Evolutionary conservation across 2,888 invertebrate species (phyloP), one percentile per base, ranked within the genome.

Genomic region (Bursaphelenchus okinawaensis): DNA sequence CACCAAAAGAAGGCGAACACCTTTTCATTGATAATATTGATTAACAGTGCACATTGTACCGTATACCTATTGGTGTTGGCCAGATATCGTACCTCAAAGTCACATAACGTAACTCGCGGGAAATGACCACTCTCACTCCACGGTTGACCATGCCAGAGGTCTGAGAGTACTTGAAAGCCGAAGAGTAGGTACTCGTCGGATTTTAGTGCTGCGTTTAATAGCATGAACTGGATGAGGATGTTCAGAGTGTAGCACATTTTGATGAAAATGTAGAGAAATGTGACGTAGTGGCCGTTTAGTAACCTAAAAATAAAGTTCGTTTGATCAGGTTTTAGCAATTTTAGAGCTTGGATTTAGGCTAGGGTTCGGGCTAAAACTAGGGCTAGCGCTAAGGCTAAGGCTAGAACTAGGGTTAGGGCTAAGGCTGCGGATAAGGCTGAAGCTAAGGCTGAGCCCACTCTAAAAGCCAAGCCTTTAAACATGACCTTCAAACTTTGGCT

Each of bases 21-120:
- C 59, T 80, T 80, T 63, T 81, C 81, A 64, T 81, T 81, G 68
- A 81, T 78, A 50, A 81, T 79, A 64, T 81, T 81, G 61, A 81
- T 80, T 7, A 81, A 69, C 8, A 81, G 69, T 9, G 79, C 79
- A 66, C 81, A 81, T 69, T 81, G 81, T 8, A 81, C 81, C 1
- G 80, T 80, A 57, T 81, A 80, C 28, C 77, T 67, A 66, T 80
- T 81, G 31, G 79, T 65, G 68, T 81, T 81, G 20, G 80, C 81
- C 51, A 81, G 65, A 59, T 80, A 79, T 22, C 81, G 74, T 29
- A 81, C 81, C 72, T 81, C 79, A 57, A 81, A 81, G 60, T 81
- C 81, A 59, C 81, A 81, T 26, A 69, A 29, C 16, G 58, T 69
- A n/a, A 66, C 67, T 28, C 81, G 65, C 4, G 80, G 81, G 59